Percentiles rank a stretch among this genome's conserved stretches.
phyloP scores from a whole-genome alignment of 1,140 invertebrate genomes.

The Drosophila persimilis region DNA sequence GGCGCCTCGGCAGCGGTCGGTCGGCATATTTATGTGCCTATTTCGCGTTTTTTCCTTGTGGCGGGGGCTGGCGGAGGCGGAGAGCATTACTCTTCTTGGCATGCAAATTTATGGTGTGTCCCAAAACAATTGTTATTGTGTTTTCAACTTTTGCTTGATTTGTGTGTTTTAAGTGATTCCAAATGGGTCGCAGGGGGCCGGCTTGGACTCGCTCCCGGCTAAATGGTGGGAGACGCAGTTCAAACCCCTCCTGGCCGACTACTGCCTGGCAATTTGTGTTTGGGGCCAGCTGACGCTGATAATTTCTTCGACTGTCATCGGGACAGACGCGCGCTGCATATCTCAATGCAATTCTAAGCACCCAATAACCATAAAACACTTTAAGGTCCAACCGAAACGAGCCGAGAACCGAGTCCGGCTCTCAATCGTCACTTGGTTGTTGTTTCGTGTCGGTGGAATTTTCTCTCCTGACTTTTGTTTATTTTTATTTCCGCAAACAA shows the following conservation, averaged over 20 bases:
- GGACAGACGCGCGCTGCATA: constrained; percentile 53
- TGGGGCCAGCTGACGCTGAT: constrained; percentile 50
- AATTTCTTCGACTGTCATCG: constrained; percentile 71
- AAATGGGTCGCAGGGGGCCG: constrained; percentile 70
- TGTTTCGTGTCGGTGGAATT: constrained; percentile 35
- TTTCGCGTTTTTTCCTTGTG: constrained; percentile 62
- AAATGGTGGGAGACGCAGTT: too few relatives aligned
- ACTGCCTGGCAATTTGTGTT: constrained; percentile 36
- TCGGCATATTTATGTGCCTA: constrained; percentile 77
- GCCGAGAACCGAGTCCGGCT: background rate
- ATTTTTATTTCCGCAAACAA: constrained; percentile 77
- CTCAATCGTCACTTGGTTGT: constrained; percentile 10
- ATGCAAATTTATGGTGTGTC: constrained; percentile 81
- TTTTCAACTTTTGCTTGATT: constrained; percentile 81
- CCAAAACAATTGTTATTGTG: constrained; percentile 81
- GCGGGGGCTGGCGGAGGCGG: background rate
- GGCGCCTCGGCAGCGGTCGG: constrained; percentile 26
- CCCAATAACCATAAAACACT: constrained; percentile 77
- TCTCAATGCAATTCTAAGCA: constrained; percentile 64
- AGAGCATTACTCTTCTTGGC: constrained; percentile 62
- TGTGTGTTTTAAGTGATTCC: constrained; percentile 81
- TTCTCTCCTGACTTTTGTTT: constrained; percentile 67
- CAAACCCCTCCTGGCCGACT: background rate
- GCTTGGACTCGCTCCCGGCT: too few relatives aligned
- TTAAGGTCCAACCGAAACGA: constrained; percentile 37